Conservation (phyloP, 2,888 invertebrate genomes). For the Alsophila aescularia region DNA sequence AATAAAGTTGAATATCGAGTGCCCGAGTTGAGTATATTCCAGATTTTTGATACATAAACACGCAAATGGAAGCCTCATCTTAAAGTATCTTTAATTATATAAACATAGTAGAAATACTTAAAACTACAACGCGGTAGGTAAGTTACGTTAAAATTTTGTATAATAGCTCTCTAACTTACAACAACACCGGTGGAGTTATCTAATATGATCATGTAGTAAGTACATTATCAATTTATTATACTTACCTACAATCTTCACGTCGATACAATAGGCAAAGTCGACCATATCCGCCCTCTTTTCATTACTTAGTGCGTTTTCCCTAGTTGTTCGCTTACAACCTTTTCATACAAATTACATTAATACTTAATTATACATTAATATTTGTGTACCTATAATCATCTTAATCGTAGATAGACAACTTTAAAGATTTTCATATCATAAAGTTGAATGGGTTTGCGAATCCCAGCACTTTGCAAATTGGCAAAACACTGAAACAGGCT, state of each 20-base stretch:
- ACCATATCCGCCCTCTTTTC: neutral
- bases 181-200: slow-evolving; percentile 50
- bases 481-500: slow-evolving; percentile 76
- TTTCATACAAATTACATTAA: neutral
- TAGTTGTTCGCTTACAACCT: neutral
- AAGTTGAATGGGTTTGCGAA: slow-evolving; percentile 22
- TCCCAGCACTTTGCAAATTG: slow-evolving; percentile 30
- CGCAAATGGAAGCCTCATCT: too few relatives aligned
- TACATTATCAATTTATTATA: slow-evolving; percentile 15
- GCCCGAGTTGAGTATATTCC: too few relatives aligned
- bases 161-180: slow-evolving; percentile 59
- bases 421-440: slow-evolving; percentile 9
- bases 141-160: slow-evolving; percentile 59
- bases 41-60: too few relatives aligned
- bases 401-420: neutral
- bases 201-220: slow-evolving; percentile 20
- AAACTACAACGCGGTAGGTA: slow-evolving; percentile 55
- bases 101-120: slow-evolving; percentile 66
- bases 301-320: neutral
- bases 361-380: neutral
- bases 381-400: neutral
- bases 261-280: neutral
- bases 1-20: too few relatives aligned
- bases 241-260: slow-evolving; percentile 12
- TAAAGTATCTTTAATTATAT: too few relatives aligned